Evolutionary conservation across 2,797 vertebrate species (phyloP), one percentile per base, ranked within the genome.

Genomic region (Mormyrus hasselquistii): DNA sequence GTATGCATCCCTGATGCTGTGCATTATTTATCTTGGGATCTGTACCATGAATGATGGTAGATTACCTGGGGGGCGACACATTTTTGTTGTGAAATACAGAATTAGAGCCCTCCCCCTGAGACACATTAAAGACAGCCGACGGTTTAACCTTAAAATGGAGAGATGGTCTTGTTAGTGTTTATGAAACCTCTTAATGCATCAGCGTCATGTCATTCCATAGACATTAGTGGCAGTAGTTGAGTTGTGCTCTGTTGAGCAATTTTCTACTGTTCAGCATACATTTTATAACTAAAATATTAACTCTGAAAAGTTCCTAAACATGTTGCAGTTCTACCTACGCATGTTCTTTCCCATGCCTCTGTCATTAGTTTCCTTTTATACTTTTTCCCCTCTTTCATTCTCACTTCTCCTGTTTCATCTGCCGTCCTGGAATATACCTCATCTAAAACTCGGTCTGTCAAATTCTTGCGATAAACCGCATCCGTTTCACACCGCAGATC

Each of bases 401-500:
- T 73, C 0, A 52, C 2, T 22, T 65, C 59, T 62, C 22, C 57
- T 29, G 59, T 65, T 29, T 34, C 16, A n/a, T 34, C 25, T 52
- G 9, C 6, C 3, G 14, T 94, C 95, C 92, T 14, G 29, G 2
- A 73, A 16, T 38, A 16, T 38, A 16, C 29, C 3, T 16, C 53
- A 87, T 41, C 85, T 79, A 2, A 8, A 57, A 29, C 5, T 29
- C 3, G 2, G 52, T 49, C 53, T 41, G 1, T 73, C 19, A 9
- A 8, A 44, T 29, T n/a, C 38, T 59, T n/a, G 3, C 0, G 14
- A 22, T 52, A 4, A 73, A 44, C 53, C 47, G 14, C 55, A 47
- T 12, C 44, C 44, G 2, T 73, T 19, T 65, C 29, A 3, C 69
- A 16, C 94, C 93, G 84, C 94, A 97, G 96, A 97, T 97, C 93